phyloP scores from a whole-genome alignment of 2,888 invertebrate species.

The Temnothorax ravouxi region DNA sequence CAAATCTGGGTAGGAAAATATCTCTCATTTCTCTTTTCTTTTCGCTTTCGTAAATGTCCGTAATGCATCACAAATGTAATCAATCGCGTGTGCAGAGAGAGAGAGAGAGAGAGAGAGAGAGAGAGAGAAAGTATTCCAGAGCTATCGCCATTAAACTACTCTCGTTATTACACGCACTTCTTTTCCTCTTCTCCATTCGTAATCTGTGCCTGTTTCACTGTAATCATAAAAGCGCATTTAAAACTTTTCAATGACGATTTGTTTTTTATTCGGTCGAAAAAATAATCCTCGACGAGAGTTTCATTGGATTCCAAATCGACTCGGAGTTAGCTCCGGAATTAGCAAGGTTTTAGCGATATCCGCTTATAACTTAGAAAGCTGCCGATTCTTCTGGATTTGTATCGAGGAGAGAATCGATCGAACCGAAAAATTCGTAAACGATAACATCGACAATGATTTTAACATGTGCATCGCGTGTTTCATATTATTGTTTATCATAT shows the following conservation, averaged over 20 bases:
- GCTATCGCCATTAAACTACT: not conserved
- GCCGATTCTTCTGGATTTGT: not conserved
- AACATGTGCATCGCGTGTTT: not conserved
- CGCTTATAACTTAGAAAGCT: conserved; percentile 2
- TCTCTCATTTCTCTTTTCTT: not conserved
- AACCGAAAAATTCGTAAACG: not conserved
- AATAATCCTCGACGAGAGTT: conserved; percentile 21
- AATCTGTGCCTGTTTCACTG: not conserved
- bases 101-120: not conserved
- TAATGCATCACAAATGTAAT: conserved; percentile 18
- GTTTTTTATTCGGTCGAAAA: not conserved
- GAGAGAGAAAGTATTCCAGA: not conserved
- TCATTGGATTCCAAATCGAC: conserved; percentile 15
- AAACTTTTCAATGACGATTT: not conserved
- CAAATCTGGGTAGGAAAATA: conserved; percentile 28
- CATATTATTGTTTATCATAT: not conserved
- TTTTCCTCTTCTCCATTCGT: not conserved
- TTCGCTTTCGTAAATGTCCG: not conserved
- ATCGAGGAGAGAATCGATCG: not conserved
- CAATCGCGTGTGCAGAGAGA: conserved; percentile 8
- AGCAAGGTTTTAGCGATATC: not conserved
- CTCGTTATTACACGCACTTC: not conserved
- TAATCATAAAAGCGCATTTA: not conserved
- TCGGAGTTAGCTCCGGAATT: not conserved
- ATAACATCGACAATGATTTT: not conserved